Conservation (phyloP, 2,113 vertebrate genomes). For the Aphyosemion australe region DNA sequence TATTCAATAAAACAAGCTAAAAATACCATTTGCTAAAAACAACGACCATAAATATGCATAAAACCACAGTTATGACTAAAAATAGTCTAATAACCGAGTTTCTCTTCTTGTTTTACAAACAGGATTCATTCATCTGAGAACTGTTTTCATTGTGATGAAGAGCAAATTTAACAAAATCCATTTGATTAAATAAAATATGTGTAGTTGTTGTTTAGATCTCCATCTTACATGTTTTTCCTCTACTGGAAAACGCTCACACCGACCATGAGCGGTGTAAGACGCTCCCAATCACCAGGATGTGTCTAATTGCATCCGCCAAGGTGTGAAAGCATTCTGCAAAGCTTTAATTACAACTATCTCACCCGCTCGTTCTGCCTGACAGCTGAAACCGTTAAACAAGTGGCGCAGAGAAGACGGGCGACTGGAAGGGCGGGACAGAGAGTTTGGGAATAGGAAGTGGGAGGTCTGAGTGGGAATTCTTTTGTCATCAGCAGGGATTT, state of each 20-base stretch:
- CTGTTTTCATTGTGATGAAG: no score
- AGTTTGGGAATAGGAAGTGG: slow-evolving; percentile 26
- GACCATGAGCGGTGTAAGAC: slow-evolving; percentile 57
- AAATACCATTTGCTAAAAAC: no score
- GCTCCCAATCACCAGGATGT: slow-evolving; percentile 46
- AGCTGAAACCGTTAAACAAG: slow-evolving; percentile 61
- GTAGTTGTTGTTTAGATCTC: no score
- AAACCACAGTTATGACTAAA: no score
- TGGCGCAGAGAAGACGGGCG: slow-evolving; percentile 14
- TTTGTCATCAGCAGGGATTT: slow-evolving; percentile 50
- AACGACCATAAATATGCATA: no score
- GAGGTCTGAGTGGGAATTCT: slow-evolving; percentile 33
- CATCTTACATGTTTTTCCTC: background rate
- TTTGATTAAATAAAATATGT: no score
- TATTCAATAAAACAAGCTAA: no score
- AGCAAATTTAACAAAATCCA: no score
- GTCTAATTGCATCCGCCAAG: slow-evolving; percentile 74
- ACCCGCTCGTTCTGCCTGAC: slow-evolving; percentile 48
- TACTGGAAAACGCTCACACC: slow-evolving; percentile 12
- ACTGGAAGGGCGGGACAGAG: slow-evolving; percentile 1
- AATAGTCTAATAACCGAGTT: background rate
- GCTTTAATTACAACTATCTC: slow-evolving; percentile 73
- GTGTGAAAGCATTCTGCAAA: slow-evolving; percentile 62
- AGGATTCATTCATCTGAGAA: no score
- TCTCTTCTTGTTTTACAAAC: no score